Evolutionary conservation across 2,797 vertebrate species (phyloP).

Genomic region (Tapirus indicus): DNA sequence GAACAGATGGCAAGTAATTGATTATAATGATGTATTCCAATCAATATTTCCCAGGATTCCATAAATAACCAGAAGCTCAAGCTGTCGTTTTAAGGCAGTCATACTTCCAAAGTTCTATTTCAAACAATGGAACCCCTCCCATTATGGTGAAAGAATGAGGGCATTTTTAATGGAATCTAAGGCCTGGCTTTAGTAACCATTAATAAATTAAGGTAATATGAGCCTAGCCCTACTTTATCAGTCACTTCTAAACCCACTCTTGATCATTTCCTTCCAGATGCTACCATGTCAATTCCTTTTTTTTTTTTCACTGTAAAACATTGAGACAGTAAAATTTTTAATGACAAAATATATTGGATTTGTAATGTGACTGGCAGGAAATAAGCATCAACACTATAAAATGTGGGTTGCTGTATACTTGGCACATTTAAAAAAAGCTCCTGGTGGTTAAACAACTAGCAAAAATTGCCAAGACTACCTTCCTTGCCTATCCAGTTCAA

Average conservation of each 20-base stretch:
- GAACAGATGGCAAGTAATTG: constrained; percentile 83
- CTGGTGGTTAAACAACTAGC: neutral
- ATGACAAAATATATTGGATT: constrained; percentile 31
- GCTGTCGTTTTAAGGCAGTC: constrained; percentile 72
- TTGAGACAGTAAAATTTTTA: constrained; percentile 1
- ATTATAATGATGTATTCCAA: constrained; percentile 72
- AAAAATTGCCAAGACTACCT: neutral
- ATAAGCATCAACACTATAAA: neutral
- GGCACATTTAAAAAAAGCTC: neutral
- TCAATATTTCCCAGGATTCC: constrained; percentile 79
- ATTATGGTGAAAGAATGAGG: neutral
- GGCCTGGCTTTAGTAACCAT: neutral
- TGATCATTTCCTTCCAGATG: neutral
- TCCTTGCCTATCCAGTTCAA: neutral
- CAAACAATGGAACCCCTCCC: neutral
- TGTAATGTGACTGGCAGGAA: constrained; percentile 38
- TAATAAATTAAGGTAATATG: neutral
- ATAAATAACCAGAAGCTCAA: constrained; percentile 80
- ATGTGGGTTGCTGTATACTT: neutral
- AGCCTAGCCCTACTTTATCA: neutral
- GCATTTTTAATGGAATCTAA: constrained; percentile 7
- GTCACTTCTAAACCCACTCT: constrained; percentile 13
- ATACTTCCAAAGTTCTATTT: constrained; percentile 66
- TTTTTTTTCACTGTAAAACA: neutral
- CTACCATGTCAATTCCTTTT: neutral